Percentiles rank a stretch among this genome's conserved stretches.
Conservation (phyloP, 1,140 invertebrate genomes). For the Hylaeus volcanicus region DNA sequence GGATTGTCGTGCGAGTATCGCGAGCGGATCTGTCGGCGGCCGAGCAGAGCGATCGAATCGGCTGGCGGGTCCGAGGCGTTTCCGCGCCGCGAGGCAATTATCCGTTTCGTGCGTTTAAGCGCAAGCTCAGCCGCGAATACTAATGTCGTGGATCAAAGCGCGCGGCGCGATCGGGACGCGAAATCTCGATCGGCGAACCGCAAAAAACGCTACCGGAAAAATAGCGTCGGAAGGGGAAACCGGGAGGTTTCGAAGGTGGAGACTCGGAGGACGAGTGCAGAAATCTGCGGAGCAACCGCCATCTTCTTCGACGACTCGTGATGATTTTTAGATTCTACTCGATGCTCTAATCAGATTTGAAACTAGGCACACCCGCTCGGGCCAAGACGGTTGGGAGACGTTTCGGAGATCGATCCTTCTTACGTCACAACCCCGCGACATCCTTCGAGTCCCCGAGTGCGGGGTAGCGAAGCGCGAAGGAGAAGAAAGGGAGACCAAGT, state of each 20-base stretch:
- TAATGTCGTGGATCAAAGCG: slow-evolving; percentile 53
- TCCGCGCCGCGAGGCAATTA: slow-evolving; percentile 47
- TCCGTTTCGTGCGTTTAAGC: slow-evolving; percentile 44
- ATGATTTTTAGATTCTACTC: too few species aligned
- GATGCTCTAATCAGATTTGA: too few species aligned
- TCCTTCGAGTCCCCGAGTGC: too few species aligned
- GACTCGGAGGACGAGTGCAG: too few species aligned
- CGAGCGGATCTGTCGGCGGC: slow-evolving; percentile 41
- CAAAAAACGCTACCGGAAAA: slow-evolving; percentile 8
- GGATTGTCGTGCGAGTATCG: slow-evolving; percentile 51
- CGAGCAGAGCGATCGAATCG: slow-evolving; percentile 25
- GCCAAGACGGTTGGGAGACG: too few species aligned
- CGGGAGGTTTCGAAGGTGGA: not conserved
- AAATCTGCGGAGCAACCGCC: too few species aligned
- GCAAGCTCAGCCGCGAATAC: slow-evolving; percentile 38
- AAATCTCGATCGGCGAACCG: slow-evolving; percentile 8
- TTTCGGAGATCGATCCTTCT: too few species aligned
- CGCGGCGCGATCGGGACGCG: slow-evolving; percentile 7
- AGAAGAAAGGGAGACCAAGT: slow-evolving; percentile 23
- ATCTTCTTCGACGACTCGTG: too few species aligned
- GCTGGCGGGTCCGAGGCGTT: slow-evolving; percentile 8
- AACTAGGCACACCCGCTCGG: too few species aligned
- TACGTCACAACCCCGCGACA: too few species aligned
- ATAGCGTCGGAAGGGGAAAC: not conserved
- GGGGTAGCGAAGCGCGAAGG: not conserved